Evolutionary conservation across 2,113 vertebrate genomes (phyloP), one percentile per base, ranked within the genome.

Genomic region (Symphodus melops): DNA sequence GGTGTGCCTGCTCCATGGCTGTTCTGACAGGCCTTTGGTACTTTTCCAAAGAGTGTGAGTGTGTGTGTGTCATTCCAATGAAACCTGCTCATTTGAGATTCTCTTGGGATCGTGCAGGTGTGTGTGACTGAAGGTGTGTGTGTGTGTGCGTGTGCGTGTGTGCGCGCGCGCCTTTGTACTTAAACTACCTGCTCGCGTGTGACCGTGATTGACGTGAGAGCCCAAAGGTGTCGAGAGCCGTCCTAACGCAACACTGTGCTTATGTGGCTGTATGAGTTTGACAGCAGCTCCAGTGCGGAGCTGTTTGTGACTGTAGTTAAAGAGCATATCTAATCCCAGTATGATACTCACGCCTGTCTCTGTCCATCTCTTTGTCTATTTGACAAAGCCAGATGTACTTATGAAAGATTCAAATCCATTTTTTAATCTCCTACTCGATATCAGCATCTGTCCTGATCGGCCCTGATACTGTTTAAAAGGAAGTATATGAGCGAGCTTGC

Each of bases 11-110:
- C 77, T 69, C 62, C 23, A 8, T 78, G 46, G 76, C 81, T 93
- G 91, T 92, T 88, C 83, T 85, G 89, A 90, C 92, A 93, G 78
- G 90, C 86, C 81, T 85, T 86, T 88, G 88, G 89, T 87, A 88
- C 90, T 86, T 85, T 77, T 88, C 84, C 86, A 90, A 84, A 78
- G 75, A 19, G n/a, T 20, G 75, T 46, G 46, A 55, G 19, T 41
- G 79, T 57, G 42, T 62, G 64, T 58, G 58, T 68, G 64, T 46
- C 41, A 74, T 70, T 60, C 0, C 0, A 69, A 74, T n/a, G n/a
- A 71, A 83, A 83, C 66, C 69, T 75, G 84, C 81, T 85, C 71
- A 25, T 0, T 28, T 79, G 11, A 46, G 44, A 46, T 79, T 84
- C 86, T 79, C 75, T 0, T 1, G 63, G 75, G 86, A 86, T 66